Conservation (phyloP, 2,888 invertebrate species). For the Dynastes maya region DNA sequence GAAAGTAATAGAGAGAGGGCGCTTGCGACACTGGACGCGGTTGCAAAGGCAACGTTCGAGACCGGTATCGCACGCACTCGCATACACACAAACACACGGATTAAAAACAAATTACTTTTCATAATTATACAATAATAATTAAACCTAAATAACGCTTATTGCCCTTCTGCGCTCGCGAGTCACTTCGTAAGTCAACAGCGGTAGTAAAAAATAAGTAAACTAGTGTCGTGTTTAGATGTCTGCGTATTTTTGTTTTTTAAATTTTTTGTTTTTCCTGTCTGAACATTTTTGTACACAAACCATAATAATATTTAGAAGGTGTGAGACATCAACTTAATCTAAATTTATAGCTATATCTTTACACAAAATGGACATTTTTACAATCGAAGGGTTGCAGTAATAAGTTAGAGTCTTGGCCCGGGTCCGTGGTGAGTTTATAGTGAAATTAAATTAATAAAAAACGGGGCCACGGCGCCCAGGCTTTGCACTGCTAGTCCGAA, state of each 20-base stretch:
- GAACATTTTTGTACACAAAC: constrained; percentile 53
- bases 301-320: constrained; percentile 63
- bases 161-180: constrained; percentile 54
- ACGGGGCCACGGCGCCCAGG: constrained; percentile 52
- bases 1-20: constrained; percentile 47
- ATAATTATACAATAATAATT: constrained; percentile 53
- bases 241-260: constrained; percentile 48
- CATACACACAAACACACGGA: constrained; percentile 52
- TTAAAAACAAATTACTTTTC: constrained; percentile 50
- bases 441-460: constrained; percentile 54
- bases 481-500: constrained; percentile 57
- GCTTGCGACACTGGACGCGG: constrained; percentile 52
- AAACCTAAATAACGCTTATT: constrained; percentile 52
- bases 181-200: constrained; percentile 51
- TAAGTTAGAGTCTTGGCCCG: constrained; percentile 62
- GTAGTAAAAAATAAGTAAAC: constrained; percentile 52
- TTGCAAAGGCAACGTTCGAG: constrained; percentile 44
- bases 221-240: constrained; percentile 51
- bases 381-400: constrained; percentile 71
- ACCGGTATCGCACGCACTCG: constrained; percentile 51
- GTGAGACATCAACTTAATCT: constrained; percentile 69
- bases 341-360: constrained; percentile 70
- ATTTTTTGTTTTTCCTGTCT: constrained; percentile 31
- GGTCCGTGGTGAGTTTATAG: constrained; percentile 55
- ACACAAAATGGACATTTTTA: constrained; percentile 72